Conservation (phyloP, 2,113 vertebrate genomes). For the Paratilapia polleni region DNA sequence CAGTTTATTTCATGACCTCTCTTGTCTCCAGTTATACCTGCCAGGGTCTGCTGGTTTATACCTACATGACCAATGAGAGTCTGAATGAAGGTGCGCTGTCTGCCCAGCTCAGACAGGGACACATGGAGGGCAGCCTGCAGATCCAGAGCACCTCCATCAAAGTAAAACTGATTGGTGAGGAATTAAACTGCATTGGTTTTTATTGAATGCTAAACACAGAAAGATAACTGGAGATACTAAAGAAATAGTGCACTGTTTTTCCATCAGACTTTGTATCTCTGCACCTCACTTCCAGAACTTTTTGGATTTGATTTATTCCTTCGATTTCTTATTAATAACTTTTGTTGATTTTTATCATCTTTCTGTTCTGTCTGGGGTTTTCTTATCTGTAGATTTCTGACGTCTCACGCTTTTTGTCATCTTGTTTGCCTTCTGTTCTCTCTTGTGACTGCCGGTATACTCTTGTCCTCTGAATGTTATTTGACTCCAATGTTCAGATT, state of each 20-base stretch:
- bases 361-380: too few species aligned
- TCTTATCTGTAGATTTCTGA: too few species aligned
- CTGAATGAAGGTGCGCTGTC: constrained; percentile 80
- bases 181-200: neutral
- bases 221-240: neutral
- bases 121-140: constrained; percentile 72
- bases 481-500: neutral
- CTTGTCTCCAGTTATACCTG: constrained; percentile 72
- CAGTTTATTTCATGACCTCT: neutral
- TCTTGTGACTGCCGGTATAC: neutral
- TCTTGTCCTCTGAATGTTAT: neutral
- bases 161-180: constrained; percentile 83
- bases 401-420: neutral
- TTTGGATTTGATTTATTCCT: neutral
- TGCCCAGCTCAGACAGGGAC: constrained; percentile 73
- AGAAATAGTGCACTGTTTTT: neutral
- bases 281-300: neutral
- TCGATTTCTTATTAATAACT: too few species aligned
- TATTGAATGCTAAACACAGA: neutral
- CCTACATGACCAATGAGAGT: constrained; percentile 78
- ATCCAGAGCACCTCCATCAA: constrained; percentile 56
- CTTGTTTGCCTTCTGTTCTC: neutral
- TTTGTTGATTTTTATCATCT: neutral
- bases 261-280: too few species aligned
- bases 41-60: constrained; percentile 87